Base-by-base conservation (phyloP, 1,140 invertebrate species). In the Camponotus floridanus region DNA sequence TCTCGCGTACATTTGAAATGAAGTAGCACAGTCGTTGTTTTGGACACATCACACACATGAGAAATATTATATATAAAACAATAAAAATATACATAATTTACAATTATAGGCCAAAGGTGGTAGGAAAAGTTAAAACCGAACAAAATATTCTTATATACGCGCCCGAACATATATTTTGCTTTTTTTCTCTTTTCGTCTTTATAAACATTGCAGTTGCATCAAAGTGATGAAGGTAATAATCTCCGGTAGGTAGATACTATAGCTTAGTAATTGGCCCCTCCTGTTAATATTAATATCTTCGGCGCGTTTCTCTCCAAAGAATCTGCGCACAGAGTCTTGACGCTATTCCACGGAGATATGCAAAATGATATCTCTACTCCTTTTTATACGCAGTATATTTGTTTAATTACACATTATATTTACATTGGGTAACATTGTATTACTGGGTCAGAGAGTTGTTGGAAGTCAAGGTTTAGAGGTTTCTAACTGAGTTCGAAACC, bases 401-500 rank as follows among this genome's bases (percentile, higher is more conserved):
- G 21, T 45, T 48, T 42, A 71, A 62, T 64, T 85, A 61, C n/a
- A 61, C 21, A 39, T 73, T 33, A 4, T 86, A 86, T 85, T 57
- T 85, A 80, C 74, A 85, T 31, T 51, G 48, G 9, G 42, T 9
- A 45, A 45, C 42, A 45, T 45, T 45, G 42, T 45, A 45, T 45
- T 45, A 11, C 67, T 62, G 55, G 26, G 33, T 87, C 61, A 76
- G 65, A 21, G 55, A 65, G 67, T 81, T 15, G 76, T 33, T 7
- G 42, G 42, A 64, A 76, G 39, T 18, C 4, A 31, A 59, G 42
- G 39, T 71, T 26, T 36, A 21, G 51, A 55, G 71, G 13, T 84
- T 31, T 80, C 96, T 97, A 98, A 94, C 98, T 99, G 36, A 99
- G 96, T 96, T 99, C 99, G 96, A 99, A 99, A 61, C 99, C 99